These are phyloP conservation scores for Gryllus longicercus DNA, from an alignment of 2,888 invertebrate species.

Conservation along the genomic window DNA sequence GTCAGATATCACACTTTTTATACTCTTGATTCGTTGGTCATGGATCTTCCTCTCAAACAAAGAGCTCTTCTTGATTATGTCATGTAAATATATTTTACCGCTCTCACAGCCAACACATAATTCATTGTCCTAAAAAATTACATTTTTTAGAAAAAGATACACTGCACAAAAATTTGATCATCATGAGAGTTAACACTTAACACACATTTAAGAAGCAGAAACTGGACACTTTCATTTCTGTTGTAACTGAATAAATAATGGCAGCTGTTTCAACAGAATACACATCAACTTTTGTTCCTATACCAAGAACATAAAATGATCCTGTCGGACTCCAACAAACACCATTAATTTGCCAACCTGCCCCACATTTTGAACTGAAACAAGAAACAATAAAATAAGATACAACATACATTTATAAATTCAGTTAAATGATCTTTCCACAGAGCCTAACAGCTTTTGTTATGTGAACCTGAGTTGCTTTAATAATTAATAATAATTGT, in stretches of 20 bases:
- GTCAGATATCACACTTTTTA: conserved; percentile 52
- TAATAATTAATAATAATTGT: background rate
- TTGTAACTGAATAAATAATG: conserved; percentile 62
- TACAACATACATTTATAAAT: background rate
- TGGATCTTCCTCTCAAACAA: conserved; percentile 56
- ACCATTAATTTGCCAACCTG: conserved; percentile 35
- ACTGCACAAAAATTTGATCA: too few species aligned
- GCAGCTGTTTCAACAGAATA: conserved; percentile 78
- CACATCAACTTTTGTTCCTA: conserved; percentile 69
- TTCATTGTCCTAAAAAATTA: conserved; percentile 50
- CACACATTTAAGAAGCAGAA: conserved; percentile 61
- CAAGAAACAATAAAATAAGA: background rate
- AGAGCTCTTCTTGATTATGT: conserved; percentile 41
- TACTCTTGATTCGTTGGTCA: conserved; percentile 64
- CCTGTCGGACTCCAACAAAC: conserved; percentile 73
- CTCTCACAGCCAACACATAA: conserved; percentile 71
- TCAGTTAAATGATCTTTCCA: background rate
- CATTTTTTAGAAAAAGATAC: too few species aligned
- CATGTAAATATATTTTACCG: conserved; percentile 56
- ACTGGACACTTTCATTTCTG: conserved; percentile 66
- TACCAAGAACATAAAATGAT: conserved; percentile 69
- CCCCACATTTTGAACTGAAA: too few species aligned
- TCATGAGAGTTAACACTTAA: background rate
- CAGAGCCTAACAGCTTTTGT: too few species aligned
- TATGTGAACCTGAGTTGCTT: background rate